A percentile compares a stretch with the other conserved stretches of the same genome.
These are phyloP conservation scores for Choloepus hoffmanni DNA, from an alignment of 2,113 vertebrate genomes.

Conservation along the genomic window DNA sequence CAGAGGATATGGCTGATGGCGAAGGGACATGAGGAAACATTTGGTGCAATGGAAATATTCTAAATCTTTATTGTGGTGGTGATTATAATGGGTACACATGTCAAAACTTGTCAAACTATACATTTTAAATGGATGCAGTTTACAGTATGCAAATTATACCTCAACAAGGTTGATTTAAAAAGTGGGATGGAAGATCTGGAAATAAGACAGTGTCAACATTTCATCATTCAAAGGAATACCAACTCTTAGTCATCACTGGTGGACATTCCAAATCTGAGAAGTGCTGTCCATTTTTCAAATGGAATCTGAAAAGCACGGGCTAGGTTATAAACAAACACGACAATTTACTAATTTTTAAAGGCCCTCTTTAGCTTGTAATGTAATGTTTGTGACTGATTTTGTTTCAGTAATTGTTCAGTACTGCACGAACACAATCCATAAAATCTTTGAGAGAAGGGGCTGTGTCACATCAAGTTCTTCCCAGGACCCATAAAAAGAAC, in stretches of 20 bases:
- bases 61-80: background rate
- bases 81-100: background rate
- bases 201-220: background rate
- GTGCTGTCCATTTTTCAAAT: background rate
- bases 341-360: background rate
- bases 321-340: background rate
- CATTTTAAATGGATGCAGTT: background rate
- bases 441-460: background rate
- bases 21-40: background rate
- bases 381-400: background rate
- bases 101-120: background rate
- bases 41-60: background rate
- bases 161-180: background rate
- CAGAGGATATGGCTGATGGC: background rate
- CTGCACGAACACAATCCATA: background rate
- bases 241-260: background rate
- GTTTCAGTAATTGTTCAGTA: background rate
- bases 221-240: background rate
- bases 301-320: background rate
- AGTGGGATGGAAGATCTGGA: slow-evolving; percentile 1
- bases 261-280: background rate
- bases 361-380: background rate
- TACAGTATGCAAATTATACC: background rate
- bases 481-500: background rate
- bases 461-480: background rate